Percentiles rank a stretch among this genome's conserved stretches.
phyloP scores from a whole-genome alignment of 2,797 vertebrate species.

The Amphiprion clarkii region DNA sequence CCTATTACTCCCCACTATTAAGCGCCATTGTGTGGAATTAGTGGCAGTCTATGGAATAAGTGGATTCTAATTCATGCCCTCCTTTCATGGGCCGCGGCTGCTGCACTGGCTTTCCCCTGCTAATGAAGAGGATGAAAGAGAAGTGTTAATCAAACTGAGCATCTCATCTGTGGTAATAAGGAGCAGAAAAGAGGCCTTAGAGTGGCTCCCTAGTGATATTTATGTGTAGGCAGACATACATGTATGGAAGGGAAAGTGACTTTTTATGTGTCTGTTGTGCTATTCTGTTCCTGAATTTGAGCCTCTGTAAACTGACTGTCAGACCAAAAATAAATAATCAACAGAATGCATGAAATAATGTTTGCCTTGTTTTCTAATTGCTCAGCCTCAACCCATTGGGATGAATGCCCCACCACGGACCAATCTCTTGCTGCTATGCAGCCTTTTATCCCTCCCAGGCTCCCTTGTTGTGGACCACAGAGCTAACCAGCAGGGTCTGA shows the following conservation, averaged over 20 bases:
- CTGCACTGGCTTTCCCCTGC: constrained; percentile 56
- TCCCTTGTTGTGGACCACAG: constrained; percentile 64
- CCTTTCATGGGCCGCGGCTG: constrained; percentile 53
- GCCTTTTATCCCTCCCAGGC: constrained; percentile 64
- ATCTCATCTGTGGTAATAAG: constrained; percentile 75
- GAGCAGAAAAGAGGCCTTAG: constrained; percentile 60
- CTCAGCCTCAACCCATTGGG: constrained; percentile 37
- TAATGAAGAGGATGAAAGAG: constrained; percentile 82
- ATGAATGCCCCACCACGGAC: constrained; percentile 32
- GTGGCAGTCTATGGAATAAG: constrained; percentile 66
- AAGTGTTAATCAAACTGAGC: constrained; percentile 79
- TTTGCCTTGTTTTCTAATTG: constrained; percentile 53
- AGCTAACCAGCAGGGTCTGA: constrained; percentile 76
- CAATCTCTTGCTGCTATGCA: constrained; percentile 44
- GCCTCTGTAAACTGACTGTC: constrained; percentile 5
- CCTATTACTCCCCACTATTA: constrained; percentile 72
- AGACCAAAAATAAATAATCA: constrained; percentile 36
- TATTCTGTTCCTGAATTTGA: constrained; percentile 11
- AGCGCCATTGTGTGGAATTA: constrained; percentile 70
- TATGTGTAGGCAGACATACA: constrained; percentile 25
- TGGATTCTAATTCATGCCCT: constrained; percentile 77
- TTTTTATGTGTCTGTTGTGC: constrained; percentile 17
- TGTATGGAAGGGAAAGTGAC: constrained; percentile 15
- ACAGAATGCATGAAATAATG: constrained; percentile 33
- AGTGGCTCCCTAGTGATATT: constrained; percentile 55